Evolutionary conservation across 2,113 vertebrate species (phyloP), one percentile per base, ranked within the genome.

Genomic region (Pygoscelis adeliae): DNA sequence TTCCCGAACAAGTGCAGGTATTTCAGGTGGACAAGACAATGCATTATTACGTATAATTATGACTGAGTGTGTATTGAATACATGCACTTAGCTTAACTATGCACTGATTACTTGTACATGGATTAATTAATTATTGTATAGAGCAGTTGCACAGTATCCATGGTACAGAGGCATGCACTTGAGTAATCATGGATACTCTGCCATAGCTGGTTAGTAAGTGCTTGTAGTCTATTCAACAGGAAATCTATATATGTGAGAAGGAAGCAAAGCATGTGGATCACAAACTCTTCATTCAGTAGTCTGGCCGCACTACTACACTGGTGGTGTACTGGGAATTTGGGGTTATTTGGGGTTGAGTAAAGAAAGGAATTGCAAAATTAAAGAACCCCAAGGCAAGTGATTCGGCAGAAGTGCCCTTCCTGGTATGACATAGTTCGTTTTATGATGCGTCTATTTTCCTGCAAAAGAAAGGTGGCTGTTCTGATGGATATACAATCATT

Each of bases 1-100:
- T 25, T 81, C 7, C 19, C 3, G 5, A 87, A 21, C 12, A 71
- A 80, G 17, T 26, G 10, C 3, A 10, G 55, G 6, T 52, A 82
- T 61, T 66, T 84, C 44, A 85, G 73, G 9, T 36, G 21, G 40
- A 30, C 8, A 46, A 74, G 52, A 62, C 50, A 94, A 67, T 44
- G 9, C 6, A 63, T 4, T 63, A 32, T 30, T 59, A 20, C 0
- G 0, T 21, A 25, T n/a, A 82, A 55, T 30, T 59, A 38, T 55
- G 50, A 34, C 20, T 69, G 7, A 63, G 15, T 15, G 4, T 3
- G 2, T 40, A 36, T 21, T 55, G 18, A 73, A 65, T 59, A 85
- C 2, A 34, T 34, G 13, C 7, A 38, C 16, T 40, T 61, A 10
- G 29, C n/a, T 47, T 58, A 36, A 58, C 23, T 82, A 40, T 44